Evolutionary conservation across 2,113 vertebrate genomes (phyloP), one percentile per base, ranked within the genome.

Genomic region (Nothobranchius kuhntae): DNA sequence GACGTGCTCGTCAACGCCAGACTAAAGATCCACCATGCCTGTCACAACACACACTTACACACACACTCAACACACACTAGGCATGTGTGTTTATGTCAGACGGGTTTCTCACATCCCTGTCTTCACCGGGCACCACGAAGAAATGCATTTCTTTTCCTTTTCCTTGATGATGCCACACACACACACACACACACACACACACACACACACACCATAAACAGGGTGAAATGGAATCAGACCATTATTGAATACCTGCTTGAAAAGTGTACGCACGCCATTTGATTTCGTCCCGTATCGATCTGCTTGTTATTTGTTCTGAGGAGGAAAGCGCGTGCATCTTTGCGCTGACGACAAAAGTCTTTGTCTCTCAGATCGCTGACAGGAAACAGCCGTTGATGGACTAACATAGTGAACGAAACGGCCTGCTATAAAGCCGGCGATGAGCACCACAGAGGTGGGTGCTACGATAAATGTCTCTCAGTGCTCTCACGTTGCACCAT

Each of bases 1-100:
- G 86, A 96, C 95, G 96, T 94, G 95, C 95, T 96, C 93, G 94
- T 97, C 95, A 95, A 95, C 93, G 93, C 93, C 94, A 95, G 94
- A 96, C 95, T 97, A 95, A 95, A 92, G 94, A 81, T 84, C 72
- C 69, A 71, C 74, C 70, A 90, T 81, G 92, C 92, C 94, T 96
- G 95, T 95, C 95, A 94, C 93, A 91, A 66, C 69, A 78, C 69
- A 70, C 65, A 66, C 4, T 30, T 66, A 78, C 69, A 70, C 65
- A 15, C 57, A 66, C 58, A 61, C 68, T 52, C 75, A 72, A 76
- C 83, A 61, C 61, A 79, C 59, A 71, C 60, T 54, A 17, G 75
- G 89, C 75, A 80, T 80, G 57, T 85, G 77, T 78, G 73, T 83
- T 68, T 71, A 60, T 36, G 87, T 92, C 92, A n/a, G 6, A 50